These are phyloP conservation scores for Mycalesis mineus DNA, from an alignment of 2,888 invertebrate species.

Conservation along the genomic window DNA sequence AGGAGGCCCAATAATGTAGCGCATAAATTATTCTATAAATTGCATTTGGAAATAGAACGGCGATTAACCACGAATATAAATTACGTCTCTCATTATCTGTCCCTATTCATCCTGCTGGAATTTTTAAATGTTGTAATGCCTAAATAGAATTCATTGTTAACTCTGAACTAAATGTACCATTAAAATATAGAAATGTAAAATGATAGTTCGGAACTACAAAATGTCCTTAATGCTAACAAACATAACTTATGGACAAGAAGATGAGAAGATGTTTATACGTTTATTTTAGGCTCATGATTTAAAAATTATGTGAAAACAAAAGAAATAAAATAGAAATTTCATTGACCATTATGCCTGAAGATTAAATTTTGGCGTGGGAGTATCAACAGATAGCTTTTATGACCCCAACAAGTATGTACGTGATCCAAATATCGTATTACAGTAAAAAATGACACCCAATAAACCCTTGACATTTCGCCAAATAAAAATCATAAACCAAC, in stretches of 20 bases:
- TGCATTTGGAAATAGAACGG: conserved; percentile 32
- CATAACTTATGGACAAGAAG: no score
- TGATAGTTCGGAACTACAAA: no score
- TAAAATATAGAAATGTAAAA: no score
- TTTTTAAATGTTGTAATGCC: conserved; percentile 38
- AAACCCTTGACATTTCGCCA: conserved; percentile 14
- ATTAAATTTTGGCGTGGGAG: conserved; percentile 1
- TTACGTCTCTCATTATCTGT: conserved; percentile 36
- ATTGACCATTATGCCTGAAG: background rate
- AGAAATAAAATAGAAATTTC: background rate
- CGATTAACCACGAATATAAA: conserved; percentile 38
- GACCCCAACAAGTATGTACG: conserved; percentile 16
- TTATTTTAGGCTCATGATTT: no score
- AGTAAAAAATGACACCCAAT: conserved; percentile 23
- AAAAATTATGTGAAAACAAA: no score
- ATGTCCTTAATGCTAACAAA: no score
- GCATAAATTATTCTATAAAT: conserved; percentile 59
- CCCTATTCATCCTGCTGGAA: conserved; percentile 42
- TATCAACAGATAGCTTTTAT: conserved; percentile 16
- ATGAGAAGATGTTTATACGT: no score
- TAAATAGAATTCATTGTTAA: conserved; percentile 7
- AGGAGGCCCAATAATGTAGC: conserved; percentile 33
- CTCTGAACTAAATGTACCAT: background rate
- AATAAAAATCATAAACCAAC: conserved; percentile 27
- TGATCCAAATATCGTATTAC: conserved; percentile 19